phyloP scores from a whole-genome alignment of 2,888 invertebrate species.

The Harpalus rubripes region DNA sequence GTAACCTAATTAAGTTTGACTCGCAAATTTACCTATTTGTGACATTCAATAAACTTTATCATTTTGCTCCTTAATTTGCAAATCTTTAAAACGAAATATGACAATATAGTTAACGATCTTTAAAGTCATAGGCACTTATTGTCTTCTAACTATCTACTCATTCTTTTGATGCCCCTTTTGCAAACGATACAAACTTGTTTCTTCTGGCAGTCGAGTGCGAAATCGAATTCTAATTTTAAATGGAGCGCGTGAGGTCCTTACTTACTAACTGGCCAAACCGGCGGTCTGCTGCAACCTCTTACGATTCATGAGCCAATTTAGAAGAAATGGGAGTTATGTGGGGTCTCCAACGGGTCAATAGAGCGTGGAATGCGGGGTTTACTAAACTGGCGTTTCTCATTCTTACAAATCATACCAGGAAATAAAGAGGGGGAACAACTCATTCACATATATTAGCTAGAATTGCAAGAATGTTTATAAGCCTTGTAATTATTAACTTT shows the following conservation, averaged over 20 bases:
- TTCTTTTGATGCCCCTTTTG: constrained; percentile 29
- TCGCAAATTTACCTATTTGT: too few relatives aligned
- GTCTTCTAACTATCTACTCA: neutral
- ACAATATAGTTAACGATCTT: neutral
- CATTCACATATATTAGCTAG: neutral
- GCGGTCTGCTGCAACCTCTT: constrained; percentile 68
- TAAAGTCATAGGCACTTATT: neutral
- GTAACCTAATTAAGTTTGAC: too few relatives aligned
- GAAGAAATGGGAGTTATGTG: constrained; percentile 75
- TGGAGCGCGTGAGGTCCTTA: constrained; percentile 54
- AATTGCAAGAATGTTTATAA: neutral
- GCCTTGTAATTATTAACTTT: too few relatives aligned
- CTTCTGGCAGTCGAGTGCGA: constrained; percentile 72
- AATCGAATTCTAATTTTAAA: constrained; percentile 72
- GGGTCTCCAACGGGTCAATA: constrained; percentile 68
- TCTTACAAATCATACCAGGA: constrained; percentile 26
- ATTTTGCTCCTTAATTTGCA: neutral
- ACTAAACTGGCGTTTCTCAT: constrained; percentile 51
- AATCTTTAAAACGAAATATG: neutral
- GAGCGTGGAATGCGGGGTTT: constrained; percentile 62
- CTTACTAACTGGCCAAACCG: constrained; percentile 25
- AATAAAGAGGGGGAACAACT: neutral
- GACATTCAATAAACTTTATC: too few relatives aligned
- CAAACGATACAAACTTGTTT: constrained; percentile 67
- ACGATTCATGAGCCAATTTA: constrained; percentile 76